phyloP scores from a whole-genome alignment of 2,888 invertebrate genomes.

The Lissocephala sabroskyi region DNA sequence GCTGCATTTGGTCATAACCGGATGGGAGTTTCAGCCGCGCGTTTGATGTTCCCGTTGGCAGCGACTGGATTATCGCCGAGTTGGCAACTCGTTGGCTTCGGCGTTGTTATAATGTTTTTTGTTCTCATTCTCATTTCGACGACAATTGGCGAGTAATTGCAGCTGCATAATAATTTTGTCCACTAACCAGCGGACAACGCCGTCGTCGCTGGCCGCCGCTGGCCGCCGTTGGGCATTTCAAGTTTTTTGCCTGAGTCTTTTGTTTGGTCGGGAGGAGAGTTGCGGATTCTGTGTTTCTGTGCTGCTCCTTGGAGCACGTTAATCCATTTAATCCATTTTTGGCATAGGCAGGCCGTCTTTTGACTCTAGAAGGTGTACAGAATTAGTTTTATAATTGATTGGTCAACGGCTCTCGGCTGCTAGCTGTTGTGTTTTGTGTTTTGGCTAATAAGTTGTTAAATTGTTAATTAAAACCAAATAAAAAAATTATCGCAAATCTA shows the following conservation, averaged over 20 bases:
- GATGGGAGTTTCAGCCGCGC: not conserved
- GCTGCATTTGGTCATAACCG: conserved; percentile 50
- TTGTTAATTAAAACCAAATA: conserved; percentile 29
- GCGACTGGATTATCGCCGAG: conserved; percentile 47
- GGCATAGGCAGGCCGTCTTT: conserved; percentile 30
- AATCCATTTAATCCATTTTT: conserved; percentile 57
- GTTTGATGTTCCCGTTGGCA: conserved; percentile 12
- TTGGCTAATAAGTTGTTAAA: too few species aligned
- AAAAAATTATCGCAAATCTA: conserved; percentile 27
- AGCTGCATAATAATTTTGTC: conserved; percentile 59
- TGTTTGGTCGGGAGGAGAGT: conserved; percentile 17
- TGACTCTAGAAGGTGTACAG: conserved; percentile 11
- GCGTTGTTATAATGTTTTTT: conserved; percentile 25
- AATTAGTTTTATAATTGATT: conserved; percentile 40
- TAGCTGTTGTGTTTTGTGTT: too few species aligned
- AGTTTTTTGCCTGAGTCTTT: conserved; percentile 49
- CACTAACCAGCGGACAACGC: conserved; percentile 3
- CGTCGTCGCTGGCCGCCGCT: too few species aligned
- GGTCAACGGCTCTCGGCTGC: not conserved
- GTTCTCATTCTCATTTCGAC: conserved; percentile 48
- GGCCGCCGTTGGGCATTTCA: conserved; percentile 33
- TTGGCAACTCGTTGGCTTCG: conserved; percentile 24
- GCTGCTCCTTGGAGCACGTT: conserved; percentile 31
- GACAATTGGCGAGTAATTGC: conserved; percentile 70
- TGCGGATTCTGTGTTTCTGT: conserved; percentile 10